Evolutionary conservation across 2,797 vertebrate genomes (phyloP).

Genomic region (Linurgus olivaceus): DNA sequence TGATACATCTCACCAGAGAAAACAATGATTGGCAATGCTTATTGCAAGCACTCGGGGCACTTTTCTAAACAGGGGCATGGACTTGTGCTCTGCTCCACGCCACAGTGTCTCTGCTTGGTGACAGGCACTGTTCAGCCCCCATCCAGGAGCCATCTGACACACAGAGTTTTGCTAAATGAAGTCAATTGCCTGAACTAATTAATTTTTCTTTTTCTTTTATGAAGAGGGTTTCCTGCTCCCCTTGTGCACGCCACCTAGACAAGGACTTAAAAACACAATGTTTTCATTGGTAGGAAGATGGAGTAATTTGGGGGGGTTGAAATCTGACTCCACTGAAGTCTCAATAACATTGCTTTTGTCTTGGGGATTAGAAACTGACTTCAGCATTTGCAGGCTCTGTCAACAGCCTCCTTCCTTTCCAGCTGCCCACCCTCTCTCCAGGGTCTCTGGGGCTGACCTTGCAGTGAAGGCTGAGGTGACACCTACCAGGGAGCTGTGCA

Average conservation of each 20-base stretch:
- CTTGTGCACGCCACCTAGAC: background rate
- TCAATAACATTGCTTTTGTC: background rate
- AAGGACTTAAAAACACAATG: background rate
- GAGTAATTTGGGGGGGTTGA: background rate
- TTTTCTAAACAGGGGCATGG: slow-evolving; percentile 19
- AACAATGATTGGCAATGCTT: slow-evolving; percentile 53
- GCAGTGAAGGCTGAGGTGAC: background rate
- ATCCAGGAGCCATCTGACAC: background rate
- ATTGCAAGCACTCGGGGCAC: background rate
- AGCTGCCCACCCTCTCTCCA: background rate
- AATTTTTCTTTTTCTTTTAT: background rate
- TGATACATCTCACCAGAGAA: background rate
- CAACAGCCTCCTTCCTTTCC: background rate
- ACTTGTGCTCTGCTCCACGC: background rate
- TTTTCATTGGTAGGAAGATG: background rate
- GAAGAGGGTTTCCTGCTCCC: background rate
- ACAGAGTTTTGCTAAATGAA: background rate
- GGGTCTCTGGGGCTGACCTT: background rate
- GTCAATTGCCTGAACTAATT: background rate
- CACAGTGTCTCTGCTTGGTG: background rate
- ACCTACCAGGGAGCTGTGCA: background rate
- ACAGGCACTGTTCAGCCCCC: background rate
- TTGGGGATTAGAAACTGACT: background rate
- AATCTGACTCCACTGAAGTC: background rate
- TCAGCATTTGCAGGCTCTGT: background rate